These are phyloP conservation scores for Apoda limacodes DNA, from an alignment of 2,888 invertebrate species.

Conservation along the genomic window DNA sequence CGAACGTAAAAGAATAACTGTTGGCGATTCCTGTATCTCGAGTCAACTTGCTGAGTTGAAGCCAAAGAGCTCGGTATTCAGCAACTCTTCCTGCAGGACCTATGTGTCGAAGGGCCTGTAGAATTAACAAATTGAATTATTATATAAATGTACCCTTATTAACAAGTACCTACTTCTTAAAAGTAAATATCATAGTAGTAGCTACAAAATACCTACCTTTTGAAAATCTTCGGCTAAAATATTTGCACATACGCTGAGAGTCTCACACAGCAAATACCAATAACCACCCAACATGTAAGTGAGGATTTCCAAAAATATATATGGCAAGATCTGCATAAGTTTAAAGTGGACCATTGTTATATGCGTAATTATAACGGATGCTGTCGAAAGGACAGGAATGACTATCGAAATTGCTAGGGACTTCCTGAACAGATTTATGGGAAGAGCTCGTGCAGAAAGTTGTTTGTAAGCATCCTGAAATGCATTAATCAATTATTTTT, in stretches of 20 bases:
- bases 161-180: background rate
- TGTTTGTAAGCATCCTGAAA: constrained; percentile 69
- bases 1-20: constrained; percentile 76
- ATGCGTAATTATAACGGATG: constrained; percentile 76
- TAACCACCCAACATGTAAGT: constrained; percentile 78
- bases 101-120: constrained; percentile 73
- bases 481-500: too few species aligned
- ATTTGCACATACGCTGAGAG: constrained; percentile 73
- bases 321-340: constrained; percentile 74
- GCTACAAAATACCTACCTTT: constrained; percentile 36
- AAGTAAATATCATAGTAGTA: background rate
- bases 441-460: constrained; percentile 68
- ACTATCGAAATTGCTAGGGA: constrained; percentile 67
- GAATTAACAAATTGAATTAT: too few species aligned
- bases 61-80: constrained; percentile 78
- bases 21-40: constrained; percentile 75
- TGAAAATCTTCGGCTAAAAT: constrained; percentile 78
- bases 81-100: constrained; percentile 78
- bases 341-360: constrained; percentile 78
- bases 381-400: constrained; percentile 72
- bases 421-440: constrained; percentile 69
- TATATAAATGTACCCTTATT: background rate
- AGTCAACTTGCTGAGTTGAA: constrained; percentile 75
- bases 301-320: constrained; percentile 76
- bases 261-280: constrained; percentile 78